Conservation (phyloP, 2,113 vertebrate species). For the Albula glossodonta region DNA sequence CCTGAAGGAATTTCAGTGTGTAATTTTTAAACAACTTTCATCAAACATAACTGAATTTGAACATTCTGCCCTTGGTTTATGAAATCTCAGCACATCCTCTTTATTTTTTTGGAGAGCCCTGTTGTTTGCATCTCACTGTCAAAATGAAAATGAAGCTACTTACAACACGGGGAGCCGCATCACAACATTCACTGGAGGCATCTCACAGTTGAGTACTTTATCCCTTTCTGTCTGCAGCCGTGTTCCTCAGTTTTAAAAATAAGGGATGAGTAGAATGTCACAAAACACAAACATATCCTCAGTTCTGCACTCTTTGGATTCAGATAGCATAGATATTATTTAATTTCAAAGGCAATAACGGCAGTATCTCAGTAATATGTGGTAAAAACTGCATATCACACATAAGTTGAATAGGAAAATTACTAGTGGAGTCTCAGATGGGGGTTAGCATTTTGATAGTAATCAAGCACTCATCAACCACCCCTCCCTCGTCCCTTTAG, state of each 20-base stretch:
- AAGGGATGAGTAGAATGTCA: not conserved
- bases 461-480: not conserved
- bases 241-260: not conserved
- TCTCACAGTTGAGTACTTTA: not conserved
- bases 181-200: not conserved
- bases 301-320: not conserved
- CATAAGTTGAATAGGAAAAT: too few relatives aligned
- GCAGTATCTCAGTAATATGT: not conserved
- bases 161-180: not conserved
- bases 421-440: too few relatives aligned
- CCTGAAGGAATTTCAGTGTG: not conserved
- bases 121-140: not conserved
- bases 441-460: not conserved
- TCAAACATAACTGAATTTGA: too few relatives aligned
- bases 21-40: too few relatives aligned
- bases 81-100: too few relatives aligned
- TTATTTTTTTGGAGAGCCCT: too few relatives aligned
- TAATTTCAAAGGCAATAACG: not conserved
- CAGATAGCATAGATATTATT: not conserved
- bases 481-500: not conserved
- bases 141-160: not conserved
- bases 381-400: not conserved
- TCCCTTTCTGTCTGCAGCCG: not conserved
- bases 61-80: too few relatives aligned
- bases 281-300: not conserved